Percentiles rank a stretch among this genome's conserved stretches.
phyloP scores from a whole-genome alignment of 2,113 vertebrate genomes.

The Nothobranchius kuhntae region DNA sequence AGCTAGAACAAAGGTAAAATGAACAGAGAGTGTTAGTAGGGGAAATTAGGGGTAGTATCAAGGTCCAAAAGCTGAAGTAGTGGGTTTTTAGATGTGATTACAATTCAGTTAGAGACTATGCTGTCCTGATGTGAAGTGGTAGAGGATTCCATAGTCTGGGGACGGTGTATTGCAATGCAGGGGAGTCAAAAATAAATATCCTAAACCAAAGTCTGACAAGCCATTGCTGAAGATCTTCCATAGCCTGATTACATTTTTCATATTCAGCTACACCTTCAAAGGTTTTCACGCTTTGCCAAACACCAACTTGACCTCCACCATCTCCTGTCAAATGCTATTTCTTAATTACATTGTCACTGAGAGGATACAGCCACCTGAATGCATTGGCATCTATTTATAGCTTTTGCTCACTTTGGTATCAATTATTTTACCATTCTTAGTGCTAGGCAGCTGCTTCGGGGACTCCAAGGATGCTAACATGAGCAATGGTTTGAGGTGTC shows the following conservation, averaged over 20 bases:
- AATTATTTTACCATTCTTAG: not conserved
- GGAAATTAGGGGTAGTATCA: no score
- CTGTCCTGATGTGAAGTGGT: no score
- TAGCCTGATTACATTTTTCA: not conserved
- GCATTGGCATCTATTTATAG: not conserved
- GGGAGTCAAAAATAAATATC: not conserved
- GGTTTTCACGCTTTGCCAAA: not conserved
- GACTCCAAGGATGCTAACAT: not conserved
- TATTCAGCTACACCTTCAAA: not conserved
- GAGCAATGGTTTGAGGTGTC: not conserved
- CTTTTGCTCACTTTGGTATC: not conserved
- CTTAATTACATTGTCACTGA: not conserved
- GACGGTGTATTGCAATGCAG: no score
- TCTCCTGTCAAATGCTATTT: constrained; percentile 4
- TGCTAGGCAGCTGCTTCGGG: not conserved
- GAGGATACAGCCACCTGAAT: not conserved
- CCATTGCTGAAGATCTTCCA: not conserved
- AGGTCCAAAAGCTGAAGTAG: no score
- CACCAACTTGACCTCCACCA: not conserved
- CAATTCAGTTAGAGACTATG: no score
- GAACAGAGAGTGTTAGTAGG: no score
- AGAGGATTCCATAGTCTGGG: no score
- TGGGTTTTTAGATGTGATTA: no score
- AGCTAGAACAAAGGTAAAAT: no score
- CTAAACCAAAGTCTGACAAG: not conserved